Percentiles rank a stretch among this genome's conserved stretches.
Conservation (phyloP, 2,797 vertebrate genomes). For the Mus minutoides region DNA sequence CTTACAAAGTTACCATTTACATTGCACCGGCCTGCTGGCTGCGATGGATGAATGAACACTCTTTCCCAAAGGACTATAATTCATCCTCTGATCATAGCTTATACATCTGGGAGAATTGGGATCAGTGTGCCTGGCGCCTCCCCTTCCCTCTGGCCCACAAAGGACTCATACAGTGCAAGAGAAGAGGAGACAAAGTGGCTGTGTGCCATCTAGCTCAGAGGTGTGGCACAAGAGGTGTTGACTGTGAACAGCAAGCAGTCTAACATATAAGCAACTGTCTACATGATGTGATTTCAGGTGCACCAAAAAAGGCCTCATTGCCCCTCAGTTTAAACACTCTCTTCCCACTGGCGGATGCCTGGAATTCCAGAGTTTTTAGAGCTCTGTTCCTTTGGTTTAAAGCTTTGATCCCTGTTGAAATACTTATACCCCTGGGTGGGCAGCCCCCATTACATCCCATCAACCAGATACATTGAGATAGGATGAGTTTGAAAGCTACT, state of each 20-base stretch:
- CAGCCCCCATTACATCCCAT: constrained; percentile 69
- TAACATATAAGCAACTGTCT: constrained; percentile 82
- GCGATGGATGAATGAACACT: constrained; percentile 81
- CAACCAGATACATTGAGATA: constrained; percentile 24
- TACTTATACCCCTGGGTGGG: constrained; percentile 76
- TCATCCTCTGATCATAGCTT: constrained; percentile 82
- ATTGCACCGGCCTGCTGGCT: constrained; percentile 75
- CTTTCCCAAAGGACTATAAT: constrained; percentile 82
- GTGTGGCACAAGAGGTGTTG: constrained; percentile 77
- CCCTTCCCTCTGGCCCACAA: constrained; percentile 77
- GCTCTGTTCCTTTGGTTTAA: constrained; percentile 77
- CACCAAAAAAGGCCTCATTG: constrained; percentile 82
- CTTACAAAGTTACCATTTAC: constrained; percentile 83
- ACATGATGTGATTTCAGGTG: constrained; percentile 83
- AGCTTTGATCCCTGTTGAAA: constrained; percentile 81
- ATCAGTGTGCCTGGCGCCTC: constrained; percentile 81
- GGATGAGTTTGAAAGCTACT: constrained; percentile 51
- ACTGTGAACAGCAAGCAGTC: constrained; percentile 60
- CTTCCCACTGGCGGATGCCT: constrained; percentile 79
- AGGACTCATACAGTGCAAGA: constrained; percentile 79
- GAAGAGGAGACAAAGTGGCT: constrained; percentile 82
- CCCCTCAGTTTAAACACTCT: constrained; percentile 82
- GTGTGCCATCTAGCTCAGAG: constrained; percentile 77
- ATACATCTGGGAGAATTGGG: constrained; percentile 79
- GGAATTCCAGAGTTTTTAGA: constrained; percentile 81